A percentile compares a stretch with the other conserved stretches of the same genome.
phyloP scores from a whole-genome alignment of 2,797 vertebrate genomes.

The Gouania willdenowi region DNA sequence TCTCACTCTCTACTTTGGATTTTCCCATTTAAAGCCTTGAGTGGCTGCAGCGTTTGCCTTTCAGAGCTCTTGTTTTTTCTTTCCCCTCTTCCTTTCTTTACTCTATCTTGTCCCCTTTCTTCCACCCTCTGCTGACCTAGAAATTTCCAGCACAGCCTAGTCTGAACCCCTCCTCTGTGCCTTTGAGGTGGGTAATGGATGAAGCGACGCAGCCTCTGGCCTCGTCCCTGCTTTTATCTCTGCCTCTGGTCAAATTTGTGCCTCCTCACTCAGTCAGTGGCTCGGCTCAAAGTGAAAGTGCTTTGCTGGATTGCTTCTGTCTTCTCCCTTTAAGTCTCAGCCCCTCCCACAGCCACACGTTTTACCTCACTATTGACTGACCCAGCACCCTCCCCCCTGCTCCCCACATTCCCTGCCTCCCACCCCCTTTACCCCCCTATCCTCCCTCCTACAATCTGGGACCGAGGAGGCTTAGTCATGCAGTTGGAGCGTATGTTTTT shows the following conservation, averaged over 20 bases:
- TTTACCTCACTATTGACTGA: slow-evolving; percentile 71
- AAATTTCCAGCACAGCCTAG: slow-evolving; percentile 44
- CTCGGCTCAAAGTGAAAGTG: slow-evolving; percentile 76
- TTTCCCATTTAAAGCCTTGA: slow-evolving; percentile 62
- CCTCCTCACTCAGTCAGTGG: slow-evolving; percentile 45
- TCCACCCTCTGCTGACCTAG: slow-evolving; percentile 51
- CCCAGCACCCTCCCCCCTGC: slow-evolving; percentile 49
- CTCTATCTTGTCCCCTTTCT: slow-evolving; percentile 18
- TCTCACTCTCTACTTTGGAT: slow-evolving; percentile 62
- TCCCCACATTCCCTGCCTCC: slow-evolving; percentile 61
- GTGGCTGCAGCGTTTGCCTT: slow-evolving; percentile 45
- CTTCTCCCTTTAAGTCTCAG: slow-evolving; percentile 66
- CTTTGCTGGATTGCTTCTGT: slow-evolving; percentile 47
- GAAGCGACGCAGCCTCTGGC: slow-evolving; percentile 36
- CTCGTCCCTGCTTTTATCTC: slow-evolving; percentile 32
- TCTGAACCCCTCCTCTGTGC: slow-evolving; percentile 36
- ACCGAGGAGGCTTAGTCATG: slow-evolving; percentile 69
- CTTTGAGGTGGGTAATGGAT: slow-evolving; percentile 52
- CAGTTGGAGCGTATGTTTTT: slow-evolving; percentile 71
- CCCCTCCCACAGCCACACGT: slow-evolving; percentile 69
- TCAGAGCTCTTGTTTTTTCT: slow-evolving; percentile 41
- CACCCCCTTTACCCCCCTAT: slow-evolving; percentile 31
- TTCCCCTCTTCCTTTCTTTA: slow-evolving; percentile 8
- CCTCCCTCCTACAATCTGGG: slow-evolving; percentile 35
- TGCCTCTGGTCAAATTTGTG: slow-evolving; percentile 48